Conservation (phyloP, 2,797 vertebrate species). For the Gouania willdenowi region DNA sequence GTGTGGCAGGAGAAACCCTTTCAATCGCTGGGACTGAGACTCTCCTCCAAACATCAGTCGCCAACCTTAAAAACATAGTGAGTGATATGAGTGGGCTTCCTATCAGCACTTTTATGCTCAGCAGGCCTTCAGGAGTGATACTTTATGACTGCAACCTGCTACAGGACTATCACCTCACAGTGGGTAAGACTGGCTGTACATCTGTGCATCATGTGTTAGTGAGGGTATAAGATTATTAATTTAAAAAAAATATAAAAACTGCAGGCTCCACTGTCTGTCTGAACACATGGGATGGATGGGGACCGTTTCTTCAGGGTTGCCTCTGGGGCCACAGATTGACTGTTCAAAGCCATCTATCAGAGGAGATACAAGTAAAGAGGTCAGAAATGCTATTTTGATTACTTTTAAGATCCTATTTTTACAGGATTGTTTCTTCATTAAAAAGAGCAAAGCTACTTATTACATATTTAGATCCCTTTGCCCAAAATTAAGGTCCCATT, state of each 20-base stretch:
- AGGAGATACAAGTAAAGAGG: constrained; percentile 59
- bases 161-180: constrained; percentile 58
- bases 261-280: constrained; percentile 34
- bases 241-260: too few species aligned
- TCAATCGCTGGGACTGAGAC: constrained; percentile 50
- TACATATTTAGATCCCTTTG: too few species aligned
- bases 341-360: constrained; percentile 51
- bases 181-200: constrained; percentile 47
- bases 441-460: too few species aligned
- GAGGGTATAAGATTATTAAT: too few species aligned
- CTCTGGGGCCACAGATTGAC: constrained; percentile 55
- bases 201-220: not conserved
- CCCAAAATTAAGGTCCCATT: too few species aligned
- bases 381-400: constrained; percentile 14
- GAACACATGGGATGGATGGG: constrained; percentile 65
- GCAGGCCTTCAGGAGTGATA: constrained; percentile 57
- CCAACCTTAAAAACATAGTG: constrained; percentile 64
- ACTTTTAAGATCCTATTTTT: too few species aligned
- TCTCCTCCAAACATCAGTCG: constrained; percentile 60
- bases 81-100: constrained; percentile 70
- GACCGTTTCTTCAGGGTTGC: constrained; percentile 69
- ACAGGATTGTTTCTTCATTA: too few species aligned
- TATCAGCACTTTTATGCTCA: constrained; percentile 71
- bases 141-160: constrained; percentile 78
- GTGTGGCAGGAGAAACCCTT: constrained; percentile 67